Conservation (phyloP, 2,888 invertebrate genomes). For the Crioceris asparagi region DNA sequence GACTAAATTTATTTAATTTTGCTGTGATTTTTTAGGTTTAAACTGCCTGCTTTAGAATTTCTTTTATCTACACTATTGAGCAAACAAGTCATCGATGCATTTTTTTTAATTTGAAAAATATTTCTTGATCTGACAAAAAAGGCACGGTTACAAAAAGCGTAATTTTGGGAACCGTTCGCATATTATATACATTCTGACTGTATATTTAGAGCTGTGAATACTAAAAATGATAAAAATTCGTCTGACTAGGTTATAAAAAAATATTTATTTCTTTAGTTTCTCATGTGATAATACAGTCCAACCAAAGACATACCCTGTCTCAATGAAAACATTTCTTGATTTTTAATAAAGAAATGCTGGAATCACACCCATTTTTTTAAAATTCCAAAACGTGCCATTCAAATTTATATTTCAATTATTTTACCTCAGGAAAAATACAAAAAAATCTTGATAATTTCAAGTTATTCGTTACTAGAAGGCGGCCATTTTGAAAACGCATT, state of each 20-base stretch:
- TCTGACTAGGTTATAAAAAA: constrained; percentile 37
- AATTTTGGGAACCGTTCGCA: constrained; percentile 28
- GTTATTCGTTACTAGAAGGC: too few relatives aligned
- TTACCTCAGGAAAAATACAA: too few relatives aligned
- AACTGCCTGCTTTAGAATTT: too few relatives aligned
- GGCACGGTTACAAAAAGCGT: constrained; percentile 34
- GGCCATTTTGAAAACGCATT: too few relatives aligned
- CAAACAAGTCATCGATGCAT: neutral
- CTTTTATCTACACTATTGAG: constrained; percentile 4
- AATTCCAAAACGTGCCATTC: constrained; percentile 33
- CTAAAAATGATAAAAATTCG: constrained; percentile 26
- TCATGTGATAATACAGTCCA: constrained; percentile 40
- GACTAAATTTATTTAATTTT: constrained; percentile 17
- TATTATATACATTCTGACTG: constrained; percentile 31
- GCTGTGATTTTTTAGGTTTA: constrained; percentile 21
- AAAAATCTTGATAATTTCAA: too few relatives aligned
- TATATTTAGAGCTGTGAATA: constrained; percentile 41
- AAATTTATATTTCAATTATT: too few relatives aligned
- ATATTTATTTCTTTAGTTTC: constrained; percentile 32
- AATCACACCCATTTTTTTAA: constrained; percentile 28
- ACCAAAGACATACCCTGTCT: constrained; percentile 34
- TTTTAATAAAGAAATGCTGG: constrained; percentile 21
- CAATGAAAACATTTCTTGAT: constrained; percentile 9
- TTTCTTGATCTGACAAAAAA: constrained; percentile 26
- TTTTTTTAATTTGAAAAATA: constrained; percentile 8